Conservation (phyloP, 1,140 invertebrate genomes). For the Anoplolepis gracilipes region DNA sequence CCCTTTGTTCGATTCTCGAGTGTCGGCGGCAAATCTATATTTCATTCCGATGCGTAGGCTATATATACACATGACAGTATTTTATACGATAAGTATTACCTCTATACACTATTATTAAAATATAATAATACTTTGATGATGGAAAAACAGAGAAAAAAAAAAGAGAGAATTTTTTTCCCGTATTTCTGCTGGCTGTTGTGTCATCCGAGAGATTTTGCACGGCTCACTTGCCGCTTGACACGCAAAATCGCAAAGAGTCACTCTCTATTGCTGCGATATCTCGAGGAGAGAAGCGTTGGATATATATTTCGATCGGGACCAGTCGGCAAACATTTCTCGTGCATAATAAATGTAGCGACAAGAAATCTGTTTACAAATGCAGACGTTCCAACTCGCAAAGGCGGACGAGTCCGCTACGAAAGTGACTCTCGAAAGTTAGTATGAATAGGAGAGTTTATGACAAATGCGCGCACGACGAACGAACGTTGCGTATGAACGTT, state of each 20-base stretch:
- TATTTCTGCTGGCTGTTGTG: too few species aligned
- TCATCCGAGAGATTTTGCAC: neutral
- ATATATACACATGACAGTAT: too few species aligned
- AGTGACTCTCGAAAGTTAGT: conserved; percentile 41
- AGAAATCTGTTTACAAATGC: conserved; percentile 48
- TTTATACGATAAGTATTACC: neutral
- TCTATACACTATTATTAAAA: neutral
- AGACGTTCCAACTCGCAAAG: conserved; percentile 24
- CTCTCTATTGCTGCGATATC: neutral
- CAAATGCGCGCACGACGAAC: conserved; percentile 24
- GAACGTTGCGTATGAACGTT: neutral
- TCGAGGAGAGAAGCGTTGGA: neutral
- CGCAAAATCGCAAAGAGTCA: neutral
- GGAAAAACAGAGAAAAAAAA: neutral
- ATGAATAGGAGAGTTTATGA: conserved; percentile 52
- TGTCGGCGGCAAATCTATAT: conserved; percentile 30
- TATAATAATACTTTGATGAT: neutral
- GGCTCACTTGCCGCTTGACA: neutral
- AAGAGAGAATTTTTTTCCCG: too few species aligned
- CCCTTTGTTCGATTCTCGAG: conserved; percentile 40
- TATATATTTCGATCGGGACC: conserved; percentile 30
- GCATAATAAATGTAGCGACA: conserved; percentile 46
- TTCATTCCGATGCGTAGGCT: neutral
- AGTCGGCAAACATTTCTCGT: conserved; percentile 38
- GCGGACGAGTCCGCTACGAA: conserved; percentile 24